Base-by-base conservation (phyloP, 2,113 vertebrate species). In the Aleadryas rufinucha region DNA sequence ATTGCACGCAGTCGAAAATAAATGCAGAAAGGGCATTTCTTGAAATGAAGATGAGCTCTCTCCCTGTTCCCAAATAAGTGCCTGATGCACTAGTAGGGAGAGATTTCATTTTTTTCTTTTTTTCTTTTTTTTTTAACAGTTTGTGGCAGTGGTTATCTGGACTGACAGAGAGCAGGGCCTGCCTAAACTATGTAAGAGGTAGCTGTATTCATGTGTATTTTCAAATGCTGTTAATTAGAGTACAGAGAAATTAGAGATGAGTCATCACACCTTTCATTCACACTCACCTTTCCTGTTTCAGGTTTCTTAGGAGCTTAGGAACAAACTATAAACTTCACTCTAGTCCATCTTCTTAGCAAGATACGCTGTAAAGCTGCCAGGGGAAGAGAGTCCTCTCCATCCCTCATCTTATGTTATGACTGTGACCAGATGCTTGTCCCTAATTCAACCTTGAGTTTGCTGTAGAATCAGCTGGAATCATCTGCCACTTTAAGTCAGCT, bases 331-430 rank as follows among this genome's bases (percentile, higher is more conserved):
- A 54, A n/a, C 49, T 87, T n/a, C 35, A 80, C 22, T 18, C 41
- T 57, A 66, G 31, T 26, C 47, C 50, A 21, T 23, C 23, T n/a
- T 79, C n/a, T 66, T 26, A 54, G 15, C 35, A 75, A 76, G 13
- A 35, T 6, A 35, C 21, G 13, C 27, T 13, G 14, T 42, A 47
- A 76, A 75, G 19, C 16, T 79, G 7, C 20, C 33, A 57, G 14
- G 22, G 26, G 19, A 49, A 61, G 35, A 39, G 79, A 85, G 6
- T 14, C 23, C 7, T 63, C 78, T 85, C 39, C 23, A 30, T 20
- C 23, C 17, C 7, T 63, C 24, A 8, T 41, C 7, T 49, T 31
- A 31, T 35, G 18, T 0, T 0, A 6, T 22, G 11, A 15, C 18
- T 41, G 21, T 39, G 35, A 59, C 19, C 27, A 41, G 30, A 54